Evolutionary conservation across 2,113 vertebrate species (phyloP).

Genomic region (Onychostruthus taczanowskii): DNA sequence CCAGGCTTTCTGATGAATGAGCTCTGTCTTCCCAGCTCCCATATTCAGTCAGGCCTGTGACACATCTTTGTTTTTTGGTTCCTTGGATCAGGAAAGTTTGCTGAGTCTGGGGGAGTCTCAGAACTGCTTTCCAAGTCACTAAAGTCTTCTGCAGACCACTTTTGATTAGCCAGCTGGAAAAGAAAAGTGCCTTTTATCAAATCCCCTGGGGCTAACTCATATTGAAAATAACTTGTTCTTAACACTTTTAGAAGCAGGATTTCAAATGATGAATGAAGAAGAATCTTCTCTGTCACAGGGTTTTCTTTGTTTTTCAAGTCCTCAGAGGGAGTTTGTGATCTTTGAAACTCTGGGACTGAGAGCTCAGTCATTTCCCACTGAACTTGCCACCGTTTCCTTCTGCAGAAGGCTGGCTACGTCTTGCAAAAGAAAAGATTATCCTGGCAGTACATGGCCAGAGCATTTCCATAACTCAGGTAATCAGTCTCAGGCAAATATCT

Average conservation of each 20-base stretch:
- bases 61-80: background rate
- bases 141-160: conserved; percentile 8
- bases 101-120: background rate
- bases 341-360: background rate
- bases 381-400: background rate
- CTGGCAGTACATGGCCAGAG: background rate
- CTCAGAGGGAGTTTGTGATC: background rate
- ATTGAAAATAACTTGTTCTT: conserved; percentile 37
- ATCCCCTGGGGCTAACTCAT: background rate
- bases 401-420: background rate
- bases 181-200: conserved; percentile 42
- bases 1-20: conserved; percentile 13
- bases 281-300: background rate
- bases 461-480: background rate
- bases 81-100: conserved; percentile 17
- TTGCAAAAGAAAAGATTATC: background rate
- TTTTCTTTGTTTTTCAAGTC: conserved; percentile 32
- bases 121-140: conserved; percentile 3
- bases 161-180: conserved; percentile 32
- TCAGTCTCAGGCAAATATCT: background rate
- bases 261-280: conserved; percentile 44
- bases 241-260: background rate
- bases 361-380: background rate
- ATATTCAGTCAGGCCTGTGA: background rate
- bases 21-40: background rate